phyloP scores from a whole-genome alignment of 2,797 vertebrate species.

The Anisognathus igniventris region DNA sequence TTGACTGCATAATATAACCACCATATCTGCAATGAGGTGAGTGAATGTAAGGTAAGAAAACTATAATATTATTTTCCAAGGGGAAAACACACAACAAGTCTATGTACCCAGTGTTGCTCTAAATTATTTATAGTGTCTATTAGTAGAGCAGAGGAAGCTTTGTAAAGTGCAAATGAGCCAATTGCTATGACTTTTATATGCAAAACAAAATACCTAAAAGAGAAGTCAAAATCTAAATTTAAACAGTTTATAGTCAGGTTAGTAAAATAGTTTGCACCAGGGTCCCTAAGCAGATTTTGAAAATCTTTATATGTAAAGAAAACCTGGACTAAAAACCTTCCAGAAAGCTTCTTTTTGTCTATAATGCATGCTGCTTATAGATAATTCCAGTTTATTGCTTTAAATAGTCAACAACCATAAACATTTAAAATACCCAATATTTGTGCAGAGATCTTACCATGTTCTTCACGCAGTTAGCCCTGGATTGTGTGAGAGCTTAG shows the following conservation, averaged over 20 bases:
- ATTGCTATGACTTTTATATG: not conserved
- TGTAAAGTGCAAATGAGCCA: slow-evolving; percentile 34
- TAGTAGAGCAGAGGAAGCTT: not conserved
- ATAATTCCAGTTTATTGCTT: not conserved
- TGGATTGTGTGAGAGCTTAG: not conserved
- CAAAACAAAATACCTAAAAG: not conserved
- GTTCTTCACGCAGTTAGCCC: not conserved
- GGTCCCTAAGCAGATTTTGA: not conserved
- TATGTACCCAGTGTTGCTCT: not conserved
- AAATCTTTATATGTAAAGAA: not conserved
- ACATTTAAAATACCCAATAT: not conserved
- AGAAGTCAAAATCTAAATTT: not conserved
- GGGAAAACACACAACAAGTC: not conserved
- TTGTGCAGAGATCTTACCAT: not conserved
- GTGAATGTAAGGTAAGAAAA: not conserved
- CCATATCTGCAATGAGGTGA: not conserved
- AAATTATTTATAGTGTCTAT: slow-evolving; percentile 12
- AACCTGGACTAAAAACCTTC: not conserved
- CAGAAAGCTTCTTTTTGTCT: not conserved
- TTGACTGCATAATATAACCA: not conserved
- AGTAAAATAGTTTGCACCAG: not conserved
- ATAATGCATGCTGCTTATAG: not conserved
- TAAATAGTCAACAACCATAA: not conserved
- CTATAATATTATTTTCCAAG: not conserved
- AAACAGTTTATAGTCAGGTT: not conserved